phyloP scores from a whole-genome alignment of 2,113 vertebrate genomes.

The Megalops atlanticus region DNA sequence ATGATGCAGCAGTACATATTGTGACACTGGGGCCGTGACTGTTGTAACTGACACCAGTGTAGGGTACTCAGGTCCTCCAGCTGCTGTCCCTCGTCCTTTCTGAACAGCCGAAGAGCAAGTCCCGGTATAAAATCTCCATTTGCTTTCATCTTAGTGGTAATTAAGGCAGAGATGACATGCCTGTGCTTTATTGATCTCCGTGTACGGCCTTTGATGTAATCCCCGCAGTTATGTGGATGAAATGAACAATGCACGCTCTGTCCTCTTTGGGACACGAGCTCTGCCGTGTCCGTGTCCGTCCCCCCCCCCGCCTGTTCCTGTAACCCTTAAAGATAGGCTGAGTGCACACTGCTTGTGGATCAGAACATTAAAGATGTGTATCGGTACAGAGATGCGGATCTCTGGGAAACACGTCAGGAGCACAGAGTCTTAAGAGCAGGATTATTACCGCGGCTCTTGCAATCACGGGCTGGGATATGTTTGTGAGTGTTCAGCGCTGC shows the following conservation, averaged over 20 bases:
- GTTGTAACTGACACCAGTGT: not conserved
- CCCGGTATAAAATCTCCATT: not conserved
- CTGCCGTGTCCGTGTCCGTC: not conserved
- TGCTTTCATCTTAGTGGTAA: slow-evolving; percentile 30
- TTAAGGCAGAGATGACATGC: slow-evolving; percentile 4
- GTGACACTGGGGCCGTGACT: not conserved
- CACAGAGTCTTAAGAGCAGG: not conserved
- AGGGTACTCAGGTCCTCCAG: not conserved
- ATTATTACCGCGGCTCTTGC: not conserved
- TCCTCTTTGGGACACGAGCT: not conserved
- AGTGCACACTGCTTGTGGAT: too few relatives aligned
- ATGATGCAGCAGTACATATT: too few relatives aligned
- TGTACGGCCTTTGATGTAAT: slow-evolving; percentile 32
- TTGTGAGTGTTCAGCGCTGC: too few relatives aligned
- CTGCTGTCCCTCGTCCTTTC: not conserved
- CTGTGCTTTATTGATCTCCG: not conserved
- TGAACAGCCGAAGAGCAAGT: not conserved
- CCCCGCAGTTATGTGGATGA: slow-evolving; percentile 26
- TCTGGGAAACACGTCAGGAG: not conserved
- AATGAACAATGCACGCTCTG: slow-evolving; percentile 36
- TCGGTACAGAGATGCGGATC: not conserved
- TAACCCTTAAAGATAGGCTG: too few relatives aligned
- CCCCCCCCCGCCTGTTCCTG: too few relatives aligned
- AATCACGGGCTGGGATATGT: not conserved
- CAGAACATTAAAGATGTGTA: too few relatives aligned